Base-by-base conservation (phyloP, 2,113 vertebrate genomes). In the Ictalurus punctatus region DNA sequence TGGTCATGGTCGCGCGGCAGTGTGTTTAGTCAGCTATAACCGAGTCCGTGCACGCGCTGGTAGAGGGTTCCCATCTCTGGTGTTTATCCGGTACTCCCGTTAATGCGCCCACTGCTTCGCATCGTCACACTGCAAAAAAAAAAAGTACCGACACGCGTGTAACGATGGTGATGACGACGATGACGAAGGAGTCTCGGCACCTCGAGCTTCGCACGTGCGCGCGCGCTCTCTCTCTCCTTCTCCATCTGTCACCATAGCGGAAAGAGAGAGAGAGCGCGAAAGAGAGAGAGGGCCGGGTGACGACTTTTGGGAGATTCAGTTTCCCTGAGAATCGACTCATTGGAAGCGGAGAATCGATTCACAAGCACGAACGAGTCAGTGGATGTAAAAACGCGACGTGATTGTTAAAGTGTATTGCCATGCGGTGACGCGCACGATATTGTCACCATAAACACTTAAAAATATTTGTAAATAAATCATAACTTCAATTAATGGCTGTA, bases 1-100 rank as follows among this genome's bases (percentile, higher is more conserved):
- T 93, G 90, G 86, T 90, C 93, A 89, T 89, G 59, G 85, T 95
- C 93, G 87, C 95, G 92, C 95, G 92, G 52, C 79, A 16, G 80
- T 12, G 58, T 61, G 81, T 96, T 95, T 96, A 92, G 92, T 96
- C 92, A 92, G 94, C 88, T 90, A 91, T 92, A 92, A 88, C 44
- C 59, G 74, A 59, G 58, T 58, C 37, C 27, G 30, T 69, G 73
- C 83, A 85, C 44, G n/a, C 37, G 56, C 69, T 40, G 87, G 58
- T 59, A 65, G 58, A 14, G 37, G 34, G 71, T 65, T 34, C 48
- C 88, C 88, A 69, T 89, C 21, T 79, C 56, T 65, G 76, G 27
- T 58, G 23, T 37, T 82, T 59, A 34, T 59, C 56, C 56, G 54
- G 10, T 63, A 59, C 58, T 59, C 30, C 84, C 30, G 30, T 59